Conservation (phyloP, 1,140 invertebrate species). For the Zaprionus camerounensis region DNA sequence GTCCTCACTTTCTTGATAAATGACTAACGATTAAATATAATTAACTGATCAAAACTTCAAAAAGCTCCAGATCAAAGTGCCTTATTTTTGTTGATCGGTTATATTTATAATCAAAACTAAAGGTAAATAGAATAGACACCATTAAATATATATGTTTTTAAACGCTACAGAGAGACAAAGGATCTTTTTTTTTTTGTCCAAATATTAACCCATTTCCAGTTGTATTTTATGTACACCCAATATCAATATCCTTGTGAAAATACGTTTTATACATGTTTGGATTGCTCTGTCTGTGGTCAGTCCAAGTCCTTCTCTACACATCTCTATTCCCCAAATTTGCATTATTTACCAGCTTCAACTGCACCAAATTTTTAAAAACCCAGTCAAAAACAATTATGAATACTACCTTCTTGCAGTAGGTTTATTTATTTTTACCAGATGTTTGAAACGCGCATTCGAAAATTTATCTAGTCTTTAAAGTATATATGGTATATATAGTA, state of each 20-base stretch:
- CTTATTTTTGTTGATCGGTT: slow-evolving; percentile 6
- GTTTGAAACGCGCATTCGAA: background rate
- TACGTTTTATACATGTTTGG: slow-evolving; percentile 28
- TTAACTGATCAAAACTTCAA: slow-evolving; percentile 14
- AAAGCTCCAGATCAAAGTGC: slow-evolving; percentile 22
- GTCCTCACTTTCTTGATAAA: slow-evolving; percentile 10
- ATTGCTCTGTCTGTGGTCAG: slow-evolving; percentile 40
- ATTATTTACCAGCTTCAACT: slow-evolving; percentile 10
- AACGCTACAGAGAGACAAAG: slow-evolving; percentile 22
- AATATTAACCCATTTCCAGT: slow-evolving; percentile 18
- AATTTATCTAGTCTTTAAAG: background rate
- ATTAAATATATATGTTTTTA: slow-evolving; percentile 30
- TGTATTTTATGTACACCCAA: slow-evolving; percentile 2
- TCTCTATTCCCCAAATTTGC: slow-evolving; percentile 6
- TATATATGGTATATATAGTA: background rate
- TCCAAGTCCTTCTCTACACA: slow-evolving; percentile 18
- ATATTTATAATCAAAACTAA: slow-evolving; percentile 7
- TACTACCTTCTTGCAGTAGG: background rate
- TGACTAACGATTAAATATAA: slow-evolving; percentile 7
- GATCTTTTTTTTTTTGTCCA: slow-evolving; percentile 17
- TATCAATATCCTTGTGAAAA: slow-evolving; percentile 19
- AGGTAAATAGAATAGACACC: slow-evolving; percentile 37
- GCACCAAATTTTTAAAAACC: background rate
- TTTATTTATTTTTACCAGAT: background rate
- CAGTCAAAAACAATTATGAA: background rate